Base-by-base conservation (phyloP, 1,140 invertebrate genomes). In the Leptinotarsa undecemlineata region DNA sequence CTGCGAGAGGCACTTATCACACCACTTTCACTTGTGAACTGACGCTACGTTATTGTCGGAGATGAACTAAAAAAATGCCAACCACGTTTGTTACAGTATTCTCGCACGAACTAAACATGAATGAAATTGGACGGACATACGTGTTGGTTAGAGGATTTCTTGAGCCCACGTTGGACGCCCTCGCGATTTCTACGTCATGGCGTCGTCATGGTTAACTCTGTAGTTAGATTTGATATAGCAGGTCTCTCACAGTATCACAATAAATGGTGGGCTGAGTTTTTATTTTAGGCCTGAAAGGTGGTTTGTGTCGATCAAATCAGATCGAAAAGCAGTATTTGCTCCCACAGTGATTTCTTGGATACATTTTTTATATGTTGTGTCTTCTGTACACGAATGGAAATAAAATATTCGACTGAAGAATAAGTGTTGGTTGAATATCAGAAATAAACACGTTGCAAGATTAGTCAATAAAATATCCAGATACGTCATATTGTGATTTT, bases 151-250 rank as follows among this genome's bases (percentile, higher is more conserved):
- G 42, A 71, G 69, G 57, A 71, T 71, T 71, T 71, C 69, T 71
- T 71, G 69, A 61, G 69, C 69, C 69, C 69, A 71, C 69, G 69
- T 71, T 71, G 69, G 69, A 48, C 69, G 69, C 69, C 69, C 69
- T 71, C 69, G 69, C 69, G 20, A 61, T 60, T 57, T 60, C 48
- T 48, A 71, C 69, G 69, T 71, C 69, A 71, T 51, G 69, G 69
- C 69, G 69, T 71, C 69, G 69, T 71, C 69, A 71, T 71, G 69
- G 69, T 71, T 71, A 71, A 71, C 51, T 57, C 51, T 57, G 51
- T 57, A 57, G n/a, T 19, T 67, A 67, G 64, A 33, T 67, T 23
- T 23, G 42, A 67, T 23, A 23, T 15, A 67, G 64, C 64, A 67
- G 64, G 26, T 67, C 64, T 19, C 42, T 42, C 23, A 26, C 64